Evolutionary conservation across 2,113 vertebrate species (phyloP), one percentile per base, ranked within the genome.

Genomic region (Prionailurus viverrinus): DNA sequence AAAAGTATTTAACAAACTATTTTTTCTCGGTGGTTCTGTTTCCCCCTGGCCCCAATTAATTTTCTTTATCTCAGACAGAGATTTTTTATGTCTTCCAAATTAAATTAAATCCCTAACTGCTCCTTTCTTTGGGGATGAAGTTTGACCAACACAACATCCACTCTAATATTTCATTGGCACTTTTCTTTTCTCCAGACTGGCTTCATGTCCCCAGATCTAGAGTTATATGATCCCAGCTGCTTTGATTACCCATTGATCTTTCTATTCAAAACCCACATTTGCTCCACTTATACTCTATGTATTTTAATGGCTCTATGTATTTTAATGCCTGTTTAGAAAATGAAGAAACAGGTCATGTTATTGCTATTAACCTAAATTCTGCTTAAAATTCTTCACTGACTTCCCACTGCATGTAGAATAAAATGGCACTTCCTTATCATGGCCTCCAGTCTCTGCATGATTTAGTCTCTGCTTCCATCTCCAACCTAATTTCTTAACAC

Each of bases 1-100:
- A 81, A 12, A 53, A 55, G 4, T 36, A 39, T 36, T 31, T 31
- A 36, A 79, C 29, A 14, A 23, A 0, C 58, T 48, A 4, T 55
- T 61, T 6, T n/a, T 71, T 53, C 39, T 84, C 9, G 5, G 0
- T 71, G 33, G 55, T 84, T 91, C 58, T 63, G 0, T 71, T 89
- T 95, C 63, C 5, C 41, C 31, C 29, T 23, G 4, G 48, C 41
- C 41, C 74, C 9, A 55, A 45, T 25, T 51, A 53, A 18, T 83
- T 86, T 92, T 85, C 31, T 69, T 93, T 29, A 95, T 66, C 29
- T 84, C 33, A 96, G 27, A 91, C 3, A 55, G 2, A 90, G n/a
- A 66, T 36, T 36, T 41, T 66, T 92, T 65, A 39, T 41, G 51
- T 39, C n/a, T 79, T 97, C 29, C 27, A 33, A 89, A 83, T 5